Conservation (phyloP, 2,888 invertebrate genomes). For the Habrosyne pyritoides region DNA sequence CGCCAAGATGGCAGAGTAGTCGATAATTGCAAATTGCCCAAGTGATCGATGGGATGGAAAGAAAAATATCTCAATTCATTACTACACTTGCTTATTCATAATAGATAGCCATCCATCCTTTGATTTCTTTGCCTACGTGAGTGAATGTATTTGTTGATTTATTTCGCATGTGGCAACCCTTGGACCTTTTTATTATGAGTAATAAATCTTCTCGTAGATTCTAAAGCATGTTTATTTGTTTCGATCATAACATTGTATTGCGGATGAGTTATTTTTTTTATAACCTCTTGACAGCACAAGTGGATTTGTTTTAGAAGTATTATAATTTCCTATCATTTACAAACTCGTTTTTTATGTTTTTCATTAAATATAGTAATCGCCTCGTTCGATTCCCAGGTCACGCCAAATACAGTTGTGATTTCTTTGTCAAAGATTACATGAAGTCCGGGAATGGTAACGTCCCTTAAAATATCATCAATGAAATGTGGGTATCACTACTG, state of each 20-base stretch:
- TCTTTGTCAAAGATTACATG: no score
- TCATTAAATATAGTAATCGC: no score
- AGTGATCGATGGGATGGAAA: slow-evolving; percentile 50
- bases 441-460: no score
- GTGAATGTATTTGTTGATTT: not conserved
- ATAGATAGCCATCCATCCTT: not conserved
- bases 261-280: not conserved
- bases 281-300: no score
- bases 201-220: not conserved
- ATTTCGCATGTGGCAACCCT: not conserved
- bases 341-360: no score
- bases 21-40: slow-evolving; percentile 49
- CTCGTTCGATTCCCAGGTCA: no score
- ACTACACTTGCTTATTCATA: slow-evolving; percentile 22
- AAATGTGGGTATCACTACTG: no score
- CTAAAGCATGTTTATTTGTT: not conserved
- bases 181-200: not conserved
- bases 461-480: no score
- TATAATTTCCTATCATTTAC: no score
- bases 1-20: not conserved
- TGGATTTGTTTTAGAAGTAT: no score
- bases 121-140: not conserved
- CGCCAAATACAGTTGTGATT: no score
- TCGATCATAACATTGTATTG: not conserved
- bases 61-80: slow-evolving; percentile 67